phyloP scores from a whole-genome alignment of 2,797 vertebrate genomes.

The Etheostoma nigrum region DNA sequence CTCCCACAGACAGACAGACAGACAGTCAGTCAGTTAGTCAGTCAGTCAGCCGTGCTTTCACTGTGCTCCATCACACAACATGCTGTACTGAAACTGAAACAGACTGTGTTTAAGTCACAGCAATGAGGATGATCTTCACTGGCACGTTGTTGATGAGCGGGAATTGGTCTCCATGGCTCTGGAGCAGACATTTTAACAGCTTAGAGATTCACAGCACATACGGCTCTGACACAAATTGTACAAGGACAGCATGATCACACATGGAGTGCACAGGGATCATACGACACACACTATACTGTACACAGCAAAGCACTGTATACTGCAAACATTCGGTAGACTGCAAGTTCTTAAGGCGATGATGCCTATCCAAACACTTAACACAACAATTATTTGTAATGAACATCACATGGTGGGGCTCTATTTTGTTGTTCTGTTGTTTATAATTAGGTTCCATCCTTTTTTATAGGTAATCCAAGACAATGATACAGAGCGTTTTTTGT shows the following conservation, averaged over 20 bases:
- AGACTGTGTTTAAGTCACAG: slow-evolving; percentile 37
- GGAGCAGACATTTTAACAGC: slow-evolving; percentile 60
- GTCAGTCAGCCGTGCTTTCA: slow-evolving; percentile 34
- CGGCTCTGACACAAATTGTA: slow-evolving; percentile 47
- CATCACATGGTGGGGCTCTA: not conserved
- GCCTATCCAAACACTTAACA: not conserved
- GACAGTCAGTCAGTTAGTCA: slow-evolving; percentile 24
- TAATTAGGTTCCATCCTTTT: not conserved
- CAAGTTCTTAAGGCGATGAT: not conserved
- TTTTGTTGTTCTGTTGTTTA: not conserved
- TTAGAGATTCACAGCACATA: slow-evolving; percentile 68
- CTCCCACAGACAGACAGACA: slow-evolving; percentile 37
- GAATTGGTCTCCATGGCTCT: slow-evolving; percentile 16
- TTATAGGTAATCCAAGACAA: not conserved
- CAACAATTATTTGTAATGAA: slow-evolving; percentile 1
- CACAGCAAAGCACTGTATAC: slow-evolving; percentile 9
- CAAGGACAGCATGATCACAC: slow-evolving; percentile 47
- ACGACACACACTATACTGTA: not conserved
- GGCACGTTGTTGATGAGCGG: slow-evolving; percentile 24
- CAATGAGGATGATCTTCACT: slow-evolving; percentile 20
- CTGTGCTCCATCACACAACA: slow-evolving; percentile 28
- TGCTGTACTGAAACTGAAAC: slow-evolving; percentile 29
- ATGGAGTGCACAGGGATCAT: slow-evolving; percentile 22
- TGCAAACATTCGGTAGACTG: not conserved
- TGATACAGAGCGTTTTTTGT: not conserved